A percentile compares a stretch with the other conserved stretches of the same genome.
phyloP scores from a whole-genome alignment of 2,888 invertebrate genomes.

The Drosophila formosana region DNA sequence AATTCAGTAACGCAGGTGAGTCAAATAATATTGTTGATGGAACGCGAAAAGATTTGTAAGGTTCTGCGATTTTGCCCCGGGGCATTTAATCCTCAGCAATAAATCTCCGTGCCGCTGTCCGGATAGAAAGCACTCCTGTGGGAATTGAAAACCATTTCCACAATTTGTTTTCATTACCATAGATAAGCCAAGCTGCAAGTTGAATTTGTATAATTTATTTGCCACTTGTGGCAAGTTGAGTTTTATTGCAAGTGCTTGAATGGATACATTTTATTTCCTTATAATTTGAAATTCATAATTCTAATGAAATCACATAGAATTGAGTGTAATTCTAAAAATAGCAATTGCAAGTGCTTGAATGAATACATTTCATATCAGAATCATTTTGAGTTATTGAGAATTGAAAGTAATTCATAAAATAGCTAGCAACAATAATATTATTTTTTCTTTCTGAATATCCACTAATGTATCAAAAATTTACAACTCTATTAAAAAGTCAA shows the following conservation, averaged over 20 bases:
- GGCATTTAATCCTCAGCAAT: constrained; percentile 40
- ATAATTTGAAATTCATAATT: too few relatives aligned
- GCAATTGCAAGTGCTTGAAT: too few relatives aligned
- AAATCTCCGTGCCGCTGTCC: constrained; percentile 45
- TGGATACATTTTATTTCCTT: background rate
- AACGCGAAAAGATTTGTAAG: constrained; percentile 14
- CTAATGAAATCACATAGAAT: too few relatives aligned
- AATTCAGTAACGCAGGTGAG: constrained; percentile 81
- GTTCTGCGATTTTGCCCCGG: constrained; percentile 9
- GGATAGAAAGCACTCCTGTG: background rate
- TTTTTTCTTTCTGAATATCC: too few relatives aligned
- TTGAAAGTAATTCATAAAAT: too few relatives aligned
- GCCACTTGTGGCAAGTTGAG: background rate
- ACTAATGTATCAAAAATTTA: background rate
- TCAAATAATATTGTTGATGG: constrained; percentile 1
- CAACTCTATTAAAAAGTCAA: background rate
- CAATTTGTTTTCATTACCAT: constrained; percentile 49
- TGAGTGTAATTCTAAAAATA: too few relatives aligned
- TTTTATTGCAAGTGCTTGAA: background rate
- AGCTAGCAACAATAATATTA: too few relatives aligned
- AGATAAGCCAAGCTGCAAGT: constrained; percentile 9
- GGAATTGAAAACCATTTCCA: background rate
- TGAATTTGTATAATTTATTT: constrained; percentile 3
- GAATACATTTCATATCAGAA: too few relatives aligned
- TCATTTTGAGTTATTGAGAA: too few relatives aligned